Percentiles rank a stretch among this genome's conserved stretches.
Evolutionary conservation across 2,888 invertebrate species (phyloP).

Genomic region (Calliopum simillimum): DNA sequence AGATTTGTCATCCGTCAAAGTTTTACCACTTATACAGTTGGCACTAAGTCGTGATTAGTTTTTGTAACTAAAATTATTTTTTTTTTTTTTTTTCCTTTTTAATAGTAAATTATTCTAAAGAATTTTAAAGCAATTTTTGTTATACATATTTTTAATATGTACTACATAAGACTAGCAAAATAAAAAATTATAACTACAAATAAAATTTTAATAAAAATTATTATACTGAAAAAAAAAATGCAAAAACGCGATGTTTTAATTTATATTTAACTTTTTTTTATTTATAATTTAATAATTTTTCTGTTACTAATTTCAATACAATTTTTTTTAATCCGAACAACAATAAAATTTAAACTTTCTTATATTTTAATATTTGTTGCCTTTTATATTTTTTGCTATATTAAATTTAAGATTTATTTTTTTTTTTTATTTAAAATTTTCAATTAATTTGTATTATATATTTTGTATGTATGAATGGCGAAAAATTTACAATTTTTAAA

Average conservation of each 20-base stretch:
- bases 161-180: background rate
- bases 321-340: slow-evolving; percentile 40
- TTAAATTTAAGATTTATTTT: background rate
- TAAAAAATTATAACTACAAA: background rate
- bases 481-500: too few species aligned
- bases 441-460: background rate
- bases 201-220: slow-evolving; percentile 7
- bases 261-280: background rate
- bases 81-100: slow-evolving; percentile 37
- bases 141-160: background rate
- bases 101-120: slow-evolving; percentile 24
- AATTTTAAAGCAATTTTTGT: slow-evolving; percentile 21
- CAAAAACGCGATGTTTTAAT: background rate
- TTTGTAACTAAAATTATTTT: slow-evolving; percentile 39
- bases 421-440: background rate
- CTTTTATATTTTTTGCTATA: background rate
- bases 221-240: background rate
- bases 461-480: too few species aligned
- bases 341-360: slow-evolving; percentile 44
- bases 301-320: slow-evolving; percentile 28
- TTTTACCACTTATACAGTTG: slow-evolving; percentile 85
- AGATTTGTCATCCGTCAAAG: slow-evolving; percentile 87
- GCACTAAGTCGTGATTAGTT: slow-evolving; percentile 76
- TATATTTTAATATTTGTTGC: slow-evolving; percentile 1
- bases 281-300: slow-evolving; percentile 12